Conservation (phyloP, 2,113 vertebrate genomes). For the Todiramphus saurophagus region DNA sequence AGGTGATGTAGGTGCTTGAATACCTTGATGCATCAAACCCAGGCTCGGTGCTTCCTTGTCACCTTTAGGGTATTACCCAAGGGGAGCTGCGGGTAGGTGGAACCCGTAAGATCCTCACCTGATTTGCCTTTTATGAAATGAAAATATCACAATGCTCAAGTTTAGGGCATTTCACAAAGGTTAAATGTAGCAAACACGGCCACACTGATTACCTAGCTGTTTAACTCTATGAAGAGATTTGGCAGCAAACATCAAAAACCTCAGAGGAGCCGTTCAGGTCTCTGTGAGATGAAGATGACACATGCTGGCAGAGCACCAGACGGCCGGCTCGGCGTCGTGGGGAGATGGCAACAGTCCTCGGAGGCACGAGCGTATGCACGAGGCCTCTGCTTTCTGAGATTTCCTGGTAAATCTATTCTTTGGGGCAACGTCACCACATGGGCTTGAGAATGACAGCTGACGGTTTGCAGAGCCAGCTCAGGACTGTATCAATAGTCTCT, state of each 20-base stretch:
- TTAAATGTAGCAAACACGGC: neutral
- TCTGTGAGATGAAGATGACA: neutral
- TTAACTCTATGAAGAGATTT: neutral
- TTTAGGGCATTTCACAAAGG: neutral
- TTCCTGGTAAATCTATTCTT: neutral
- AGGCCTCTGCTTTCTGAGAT: neutral
- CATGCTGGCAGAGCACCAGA: no score
- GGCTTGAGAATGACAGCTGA: neutral
- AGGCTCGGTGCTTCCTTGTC: neutral
- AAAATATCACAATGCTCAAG: neutral
- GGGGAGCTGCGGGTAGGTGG: neutral
- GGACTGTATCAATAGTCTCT: neutral
- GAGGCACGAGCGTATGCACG: accelerated
- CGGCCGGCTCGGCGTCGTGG: accelerated
- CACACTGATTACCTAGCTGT: neutral
- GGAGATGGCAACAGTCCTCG: accelerated
- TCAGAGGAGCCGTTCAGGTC: neutral
- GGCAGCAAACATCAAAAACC: neutral
- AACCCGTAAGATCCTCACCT: neutral
- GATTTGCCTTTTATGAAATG: neutral
- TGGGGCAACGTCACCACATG: neutral
- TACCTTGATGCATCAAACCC: neutral
- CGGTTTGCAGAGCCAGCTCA: neutral
- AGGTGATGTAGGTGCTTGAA: neutral
- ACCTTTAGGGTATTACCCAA: neutral